A percentile compares a stretch with the other conserved stretches of the same genome.
phyloP scores from a whole-genome alignment of 2,888 invertebrate species.

The Netelia fuscicornis region DNA sequence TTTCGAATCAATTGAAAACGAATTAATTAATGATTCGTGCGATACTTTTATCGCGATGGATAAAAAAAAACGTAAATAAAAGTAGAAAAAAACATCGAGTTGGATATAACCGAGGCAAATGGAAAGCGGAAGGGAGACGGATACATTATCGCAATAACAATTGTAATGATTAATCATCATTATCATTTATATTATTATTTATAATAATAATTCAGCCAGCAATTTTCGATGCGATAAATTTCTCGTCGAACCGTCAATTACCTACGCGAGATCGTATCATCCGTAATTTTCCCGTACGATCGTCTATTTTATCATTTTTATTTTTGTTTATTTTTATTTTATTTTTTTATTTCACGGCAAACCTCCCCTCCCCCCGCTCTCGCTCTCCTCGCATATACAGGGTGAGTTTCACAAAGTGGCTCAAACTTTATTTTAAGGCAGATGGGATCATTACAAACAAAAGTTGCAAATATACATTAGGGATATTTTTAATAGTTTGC shows the following conservation, averaged over 20 bases:
- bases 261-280: slow-evolving; percentile 16
- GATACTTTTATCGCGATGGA: not conserved
- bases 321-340: slow-evolving; percentile 15
- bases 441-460: too few species aligned
- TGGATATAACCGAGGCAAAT: too few species aligned
- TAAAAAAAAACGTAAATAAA: too few species aligned
- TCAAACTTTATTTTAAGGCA: too few species aligned
- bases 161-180: too few species aligned
- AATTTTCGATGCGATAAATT: slow-evolving; percentile 49
- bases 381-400: not conserved
- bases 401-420: too few species aligned
- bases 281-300: slow-evolving; percentile 14
- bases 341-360: not conserved
- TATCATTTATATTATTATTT: not conserved
- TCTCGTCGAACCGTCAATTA: slow-evolving; percentile 39
- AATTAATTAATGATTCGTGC: not conserved
- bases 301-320: not conserved
- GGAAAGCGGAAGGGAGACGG: too few species aligned
- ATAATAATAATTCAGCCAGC: slow-evolving; percentile 19
- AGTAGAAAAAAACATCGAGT: too few species aligned
- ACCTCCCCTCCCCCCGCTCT: not conserved
- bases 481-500: too few species aligned
- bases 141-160: too few species aligned
- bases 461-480: too few species aligned
- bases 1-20: not conserved